Conservation (phyloP, 2,113 vertebrate genomes). For the Callocephalon fimbriatum region DNA sequence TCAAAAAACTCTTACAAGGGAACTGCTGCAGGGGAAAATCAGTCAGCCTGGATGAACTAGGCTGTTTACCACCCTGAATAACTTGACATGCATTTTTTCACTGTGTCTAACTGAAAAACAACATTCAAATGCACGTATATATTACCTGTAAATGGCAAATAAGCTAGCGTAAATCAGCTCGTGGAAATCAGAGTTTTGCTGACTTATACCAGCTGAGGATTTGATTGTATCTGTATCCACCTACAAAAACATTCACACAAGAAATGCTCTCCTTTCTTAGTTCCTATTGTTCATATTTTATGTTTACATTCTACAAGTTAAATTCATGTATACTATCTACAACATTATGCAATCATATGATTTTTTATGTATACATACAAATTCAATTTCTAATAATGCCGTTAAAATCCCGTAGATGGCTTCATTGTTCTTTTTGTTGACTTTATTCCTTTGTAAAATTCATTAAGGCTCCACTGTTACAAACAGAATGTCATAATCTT, state of each 20-base stretch:
- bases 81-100: conserved; percentile 47
- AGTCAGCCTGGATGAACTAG: conserved; percentile 56
- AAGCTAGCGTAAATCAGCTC: not conserved
- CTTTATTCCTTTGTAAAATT: not conserved
- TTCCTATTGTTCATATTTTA: not conserved
- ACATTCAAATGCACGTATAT: not conserved
- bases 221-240: not conserved
- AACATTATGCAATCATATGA: not conserved
- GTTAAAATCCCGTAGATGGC: not conserved
- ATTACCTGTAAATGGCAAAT: conserved; percentile 52
- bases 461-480: conserved; percentile 26
- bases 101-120: conserved; percentile 54
- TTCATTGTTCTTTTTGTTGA: not conserved
- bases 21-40: conserved; percentile 55
- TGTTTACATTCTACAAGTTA: not conserved
- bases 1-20: conserved; percentile 44
- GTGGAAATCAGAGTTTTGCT: not conserved
- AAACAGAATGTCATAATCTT: conserved; percentile 25
- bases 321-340: not conserved
- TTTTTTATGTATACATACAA: not conserved
- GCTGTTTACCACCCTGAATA: conserved; percentile 22
- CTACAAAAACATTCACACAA: not conserved
- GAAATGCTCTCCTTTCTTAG: not conserved
- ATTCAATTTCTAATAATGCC: not conserved
- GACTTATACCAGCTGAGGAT: not conserved